Conservation (phyloP, 2,888 invertebrate genomes). For the Microchrysa polita region DNA sequence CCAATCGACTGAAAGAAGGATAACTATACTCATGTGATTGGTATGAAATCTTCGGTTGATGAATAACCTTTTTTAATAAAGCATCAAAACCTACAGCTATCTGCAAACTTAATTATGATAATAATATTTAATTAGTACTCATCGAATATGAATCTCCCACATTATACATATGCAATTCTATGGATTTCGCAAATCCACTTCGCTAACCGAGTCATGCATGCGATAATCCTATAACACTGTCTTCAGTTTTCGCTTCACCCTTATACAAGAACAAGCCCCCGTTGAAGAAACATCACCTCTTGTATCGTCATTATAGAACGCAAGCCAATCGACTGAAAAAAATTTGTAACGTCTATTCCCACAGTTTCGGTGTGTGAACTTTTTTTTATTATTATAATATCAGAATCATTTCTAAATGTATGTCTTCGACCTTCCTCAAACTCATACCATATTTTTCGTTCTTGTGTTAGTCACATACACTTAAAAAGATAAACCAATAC, state of each 20-base stretch:
- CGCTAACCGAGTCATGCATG: neutral
- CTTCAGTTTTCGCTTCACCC: neutral
- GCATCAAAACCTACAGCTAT: no score
- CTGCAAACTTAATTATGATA: no score
- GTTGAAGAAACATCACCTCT: neutral
- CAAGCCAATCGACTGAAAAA: constrained; percentile 22
- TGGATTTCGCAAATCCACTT: no score
- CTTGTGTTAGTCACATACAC: neutral
- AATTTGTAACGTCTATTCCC: constrained; percentile 49
- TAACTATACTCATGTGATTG: no score
- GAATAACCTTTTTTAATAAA: no score
- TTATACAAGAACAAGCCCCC: neutral
- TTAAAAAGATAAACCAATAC: neutral
- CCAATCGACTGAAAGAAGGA: no score
- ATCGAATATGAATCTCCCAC: no score
- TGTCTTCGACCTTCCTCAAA: neutral
- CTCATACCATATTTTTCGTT: neutral
- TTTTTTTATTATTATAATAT: constrained; percentile 23
- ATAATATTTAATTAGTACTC: no score
- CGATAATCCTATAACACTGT: neutral
- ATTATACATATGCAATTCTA: no score
- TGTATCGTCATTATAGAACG: constrained; percentile 13
- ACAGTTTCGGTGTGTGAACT: constrained; percentile 47
- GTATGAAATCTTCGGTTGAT: no score
- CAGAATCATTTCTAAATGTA: neutral